These are phyloP conservation scores for Gallinago nigripennis DNA, from an alignment of 2,797 vertebrate genomes.

Conservation along the genomic window DNA sequence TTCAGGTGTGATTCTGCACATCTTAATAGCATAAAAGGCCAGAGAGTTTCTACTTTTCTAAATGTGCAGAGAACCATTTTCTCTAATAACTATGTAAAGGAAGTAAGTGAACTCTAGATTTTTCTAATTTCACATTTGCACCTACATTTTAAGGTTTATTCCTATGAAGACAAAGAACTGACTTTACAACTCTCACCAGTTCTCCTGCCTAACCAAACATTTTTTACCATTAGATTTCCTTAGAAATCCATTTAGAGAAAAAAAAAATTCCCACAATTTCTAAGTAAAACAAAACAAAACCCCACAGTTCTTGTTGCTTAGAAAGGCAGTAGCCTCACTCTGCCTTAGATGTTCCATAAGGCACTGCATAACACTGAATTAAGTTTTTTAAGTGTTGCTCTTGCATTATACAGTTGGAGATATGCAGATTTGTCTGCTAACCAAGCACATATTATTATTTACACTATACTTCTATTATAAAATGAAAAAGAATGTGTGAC, in stretches of 20 bases:
- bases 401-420: neutral
- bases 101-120: neutral
- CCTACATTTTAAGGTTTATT: neutral
- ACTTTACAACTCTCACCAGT: neutral
- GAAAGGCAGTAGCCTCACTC: neutral
- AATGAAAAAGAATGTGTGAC: neutral
- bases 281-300: neutral
- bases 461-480: neutral
- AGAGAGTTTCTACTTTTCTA: neutral
- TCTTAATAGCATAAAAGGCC: neutral
- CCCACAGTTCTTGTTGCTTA: neutral
- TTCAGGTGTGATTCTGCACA: neutral
- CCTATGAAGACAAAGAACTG: neutral
- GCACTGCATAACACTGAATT: neutral
- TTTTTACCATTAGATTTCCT: neutral
- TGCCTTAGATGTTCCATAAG: neutral
- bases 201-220: neutral
- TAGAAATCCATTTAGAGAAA: neutral
- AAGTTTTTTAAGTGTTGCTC: neutral
- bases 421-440: neutral
- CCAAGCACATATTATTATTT: neutral
- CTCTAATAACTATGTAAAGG: neutral
- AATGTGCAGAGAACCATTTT: neutral
- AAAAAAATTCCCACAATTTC: neutral
- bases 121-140: neutral